Percentiles rank a stretch among this genome's conserved stretches.
Evolutionary conservation across 2,797 vertebrate species (phyloP).

Genomic region (Neoniphon sammara): DNA sequence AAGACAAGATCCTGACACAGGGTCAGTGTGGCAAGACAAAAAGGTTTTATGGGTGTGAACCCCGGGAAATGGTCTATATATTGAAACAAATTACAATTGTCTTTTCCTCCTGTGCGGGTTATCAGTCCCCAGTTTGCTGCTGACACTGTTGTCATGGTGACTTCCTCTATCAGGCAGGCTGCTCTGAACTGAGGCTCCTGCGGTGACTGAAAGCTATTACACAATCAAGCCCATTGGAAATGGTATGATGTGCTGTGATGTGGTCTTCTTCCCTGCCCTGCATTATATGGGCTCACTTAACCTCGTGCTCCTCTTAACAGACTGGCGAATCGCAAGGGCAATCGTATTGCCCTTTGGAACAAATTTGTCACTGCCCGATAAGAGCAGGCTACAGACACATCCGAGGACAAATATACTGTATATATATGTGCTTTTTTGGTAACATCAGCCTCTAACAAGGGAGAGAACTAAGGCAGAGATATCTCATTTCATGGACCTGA

Average conservation of each 20-base stretch:
- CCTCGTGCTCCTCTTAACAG: constrained; percentile 66
- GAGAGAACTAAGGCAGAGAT: constrained; percentile 6
- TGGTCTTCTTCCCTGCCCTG: constrained; percentile 52
- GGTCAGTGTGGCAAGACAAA: constrained; percentile 48
- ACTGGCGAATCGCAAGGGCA: constrained; percentile 49
- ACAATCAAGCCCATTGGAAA: constrained; percentile 65
- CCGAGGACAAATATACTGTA: constrained; percentile 21
- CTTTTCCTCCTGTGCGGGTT: constrained; percentile 65
- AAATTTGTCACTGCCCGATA: constrained; percentile 51
- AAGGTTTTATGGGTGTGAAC: constrained; percentile 40
- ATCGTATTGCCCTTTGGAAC: constrained; percentile 55
- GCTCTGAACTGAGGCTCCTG: constrained; percentile 65
- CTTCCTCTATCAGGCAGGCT: constrained; percentile 59
- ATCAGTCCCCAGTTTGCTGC: constrained; percentile 67
- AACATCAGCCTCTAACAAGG: constrained; percentile 24
- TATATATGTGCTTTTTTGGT: constrained; percentile 16
- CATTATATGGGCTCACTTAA: constrained; percentile 71
- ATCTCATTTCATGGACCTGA: constrained; percentile 11
- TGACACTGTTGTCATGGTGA: constrained; percentile 78
- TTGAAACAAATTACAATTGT: constrained; percentile 63
- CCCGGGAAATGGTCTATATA: constrained; percentile 51
- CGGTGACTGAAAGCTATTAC: constrained; percentile 69
- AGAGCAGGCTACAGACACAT: constrained; percentile 37
- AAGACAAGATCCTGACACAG: constrained; percentile 31
- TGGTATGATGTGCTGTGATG: constrained; percentile 64